A percentile compares a stretch with the other conserved stretches of the same genome.
Evolutionary conservation across 2,113 vertebrate genomes (phyloP).

Genomic region (Paratilapia polleni): DNA sequence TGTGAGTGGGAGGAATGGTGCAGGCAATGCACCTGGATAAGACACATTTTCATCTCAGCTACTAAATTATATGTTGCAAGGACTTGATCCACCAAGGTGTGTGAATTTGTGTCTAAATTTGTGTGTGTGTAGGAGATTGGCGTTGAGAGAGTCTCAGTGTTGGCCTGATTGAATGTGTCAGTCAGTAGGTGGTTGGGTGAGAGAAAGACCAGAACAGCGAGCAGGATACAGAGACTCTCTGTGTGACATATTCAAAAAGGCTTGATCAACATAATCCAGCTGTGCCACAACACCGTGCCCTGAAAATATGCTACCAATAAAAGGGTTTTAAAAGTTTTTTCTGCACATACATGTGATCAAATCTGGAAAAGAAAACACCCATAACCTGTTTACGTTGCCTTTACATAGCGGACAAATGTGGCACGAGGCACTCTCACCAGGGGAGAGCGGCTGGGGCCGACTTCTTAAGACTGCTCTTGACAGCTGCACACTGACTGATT

Average conservation of each 20-base stretch:
- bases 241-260: conserved; percentile 10
- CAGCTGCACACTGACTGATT: conserved; percentile 48
- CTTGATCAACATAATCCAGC: conserved; percentile 22
- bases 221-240: conserved; percentile 6
- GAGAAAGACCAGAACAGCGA: neutral
- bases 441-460: neutral
- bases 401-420: conserved; percentile 3
- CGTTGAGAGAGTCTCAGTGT: conserved; percentile 25
- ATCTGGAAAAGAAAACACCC: neutral
- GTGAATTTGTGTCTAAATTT: neutral
- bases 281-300: neutral
- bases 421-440: conserved; percentile 10
- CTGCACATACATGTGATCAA: neutral
- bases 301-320: neutral
- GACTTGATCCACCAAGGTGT: neutral
- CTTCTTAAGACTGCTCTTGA: conserved; percentile 55
- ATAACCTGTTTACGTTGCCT: conserved; percentile 5
- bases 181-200: conserved; percentile 40
- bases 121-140: neutral
- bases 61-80: conserved; percentile 54
- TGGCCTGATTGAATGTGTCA: conserved; percentile 66
- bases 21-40: conserved; percentile 37
- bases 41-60: conserved; percentile 63
- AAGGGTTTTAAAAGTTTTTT: neutral
- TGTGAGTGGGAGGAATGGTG: conserved; percentile 24